Conservation (phyloP, 2,888 invertebrate genomes). For the Gryllus longicercus region DNA sequence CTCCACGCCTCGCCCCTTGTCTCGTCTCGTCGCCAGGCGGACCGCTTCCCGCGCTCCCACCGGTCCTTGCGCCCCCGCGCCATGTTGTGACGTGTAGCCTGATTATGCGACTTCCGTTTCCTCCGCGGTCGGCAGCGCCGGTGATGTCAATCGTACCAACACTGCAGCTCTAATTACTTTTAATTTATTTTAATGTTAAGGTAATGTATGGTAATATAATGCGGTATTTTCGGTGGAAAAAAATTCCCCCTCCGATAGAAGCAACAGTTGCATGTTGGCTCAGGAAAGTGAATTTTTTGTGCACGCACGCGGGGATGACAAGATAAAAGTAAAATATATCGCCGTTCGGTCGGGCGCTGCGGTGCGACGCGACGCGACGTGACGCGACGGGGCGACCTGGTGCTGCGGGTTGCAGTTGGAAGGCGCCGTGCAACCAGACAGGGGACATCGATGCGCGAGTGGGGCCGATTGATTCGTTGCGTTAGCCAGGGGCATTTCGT, state of each 20-base stretch:
- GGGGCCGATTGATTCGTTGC: too few species aligned
- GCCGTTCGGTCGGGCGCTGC: not conserved
- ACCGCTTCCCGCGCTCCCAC: constrained; percentile 43
- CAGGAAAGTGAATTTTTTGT: constrained; percentile 17
- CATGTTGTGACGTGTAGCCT: constrained; percentile 34
- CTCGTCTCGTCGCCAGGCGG: constrained; percentile 38
- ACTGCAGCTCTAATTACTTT: constrained; percentile 27
- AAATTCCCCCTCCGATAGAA: not conserved
- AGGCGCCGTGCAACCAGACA: too few species aligned
- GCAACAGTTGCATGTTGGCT: constrained; percentile 17
- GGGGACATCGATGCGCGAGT: too few species aligned
- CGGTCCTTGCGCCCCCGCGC: not conserved
- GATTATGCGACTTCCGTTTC: constrained; percentile 43
- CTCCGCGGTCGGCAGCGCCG: constrained; percentile 36
- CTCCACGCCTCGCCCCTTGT: not conserved
- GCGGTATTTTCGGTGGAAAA: constrained; percentile 21
- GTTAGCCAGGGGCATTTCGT: too few species aligned
- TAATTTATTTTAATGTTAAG: constrained; percentile 34
- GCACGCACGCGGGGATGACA: not conserved
- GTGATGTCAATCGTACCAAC: constrained; percentile 30
- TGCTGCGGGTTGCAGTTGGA: too few species aligned
- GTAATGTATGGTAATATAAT: constrained; percentile 33
- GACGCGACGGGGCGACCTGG: not conserved
- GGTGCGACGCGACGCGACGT: not conserved
- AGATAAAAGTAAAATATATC: constrained; percentile 7